phyloP scores from a whole-genome alignment of 1,140 invertebrate species.

The Brachionus manjavacas region DNA sequence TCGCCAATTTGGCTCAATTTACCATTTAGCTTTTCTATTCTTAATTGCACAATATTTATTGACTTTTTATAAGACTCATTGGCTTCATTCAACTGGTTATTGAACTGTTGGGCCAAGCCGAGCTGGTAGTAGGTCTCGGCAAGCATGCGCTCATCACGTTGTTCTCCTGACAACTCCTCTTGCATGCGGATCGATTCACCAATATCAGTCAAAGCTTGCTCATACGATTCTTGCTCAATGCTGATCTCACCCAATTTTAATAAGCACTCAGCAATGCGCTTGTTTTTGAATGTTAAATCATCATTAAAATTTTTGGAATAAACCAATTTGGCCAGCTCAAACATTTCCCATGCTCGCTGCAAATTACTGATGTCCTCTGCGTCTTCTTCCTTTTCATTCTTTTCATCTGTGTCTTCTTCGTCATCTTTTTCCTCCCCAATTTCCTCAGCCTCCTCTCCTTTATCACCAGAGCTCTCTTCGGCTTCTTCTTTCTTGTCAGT shows the following conservation, averaged over 20 bases:
- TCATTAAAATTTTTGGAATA: conserved; percentile 29
- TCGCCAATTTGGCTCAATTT: conserved; percentile 4
- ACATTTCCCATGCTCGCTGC: conserved; percentile 81
- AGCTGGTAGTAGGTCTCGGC: conserved; percentile 28
- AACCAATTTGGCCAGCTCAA: conserved; percentile 66
- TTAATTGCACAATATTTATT: conserved; percentile 33
- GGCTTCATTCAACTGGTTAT: conserved; percentile 19
- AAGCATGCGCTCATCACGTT: conserved; percentile 34
- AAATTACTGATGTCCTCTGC: conserved; percentile 65
- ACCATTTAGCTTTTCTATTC: conserved; percentile 40
- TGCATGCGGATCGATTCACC: conserved; percentile 8
- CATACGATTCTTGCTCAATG: conserved; percentile 42
- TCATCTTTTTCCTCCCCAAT: conserved; percentile 46
- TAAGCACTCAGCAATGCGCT: conserved; percentile 36
- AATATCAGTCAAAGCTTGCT: conserved; percentile 23
- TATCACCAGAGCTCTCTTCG: conserved; percentile 45
- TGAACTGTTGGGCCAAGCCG: conserved; percentile 30
- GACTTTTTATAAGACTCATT: conserved; percentile 36
- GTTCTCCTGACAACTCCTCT: not conserved
- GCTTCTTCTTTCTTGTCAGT: not conserved
- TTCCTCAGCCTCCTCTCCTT: conserved; percentile 48
- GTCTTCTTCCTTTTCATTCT: conserved; percentile 46
- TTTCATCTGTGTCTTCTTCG: conserved; percentile 45
- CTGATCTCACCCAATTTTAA: conserved; percentile 35
- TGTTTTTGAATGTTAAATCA: conserved; percentile 35